A percentile compares a stretch with the other conserved stretches of the same genome.
These are phyloP conservation scores for Sycobia sp. DNA, from an alignment of 1,140 invertebrate genomes.

Conservation along the genomic window DNA sequence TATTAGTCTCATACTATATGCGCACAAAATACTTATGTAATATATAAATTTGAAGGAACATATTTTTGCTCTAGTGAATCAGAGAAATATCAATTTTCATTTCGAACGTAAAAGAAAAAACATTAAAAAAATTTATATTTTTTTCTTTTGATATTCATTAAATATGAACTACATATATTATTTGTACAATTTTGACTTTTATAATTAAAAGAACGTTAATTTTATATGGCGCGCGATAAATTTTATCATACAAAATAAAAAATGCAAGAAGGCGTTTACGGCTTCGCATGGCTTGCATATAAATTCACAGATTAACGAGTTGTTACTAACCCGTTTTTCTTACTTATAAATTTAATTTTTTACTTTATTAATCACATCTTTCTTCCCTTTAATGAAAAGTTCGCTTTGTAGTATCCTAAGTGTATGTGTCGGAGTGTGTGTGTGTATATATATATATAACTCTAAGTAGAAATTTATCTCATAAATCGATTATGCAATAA, in stretches of 20 bases:
- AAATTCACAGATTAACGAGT: conserved; percentile 14
- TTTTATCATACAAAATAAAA: conserved; percentile 18
- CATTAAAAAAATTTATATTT: conserved; percentile 4
- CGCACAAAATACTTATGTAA: not conserved
- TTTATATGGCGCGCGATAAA: conserved; percentile 15
- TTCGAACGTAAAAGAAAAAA: conserved; percentile 13
- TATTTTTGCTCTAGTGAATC: conserved; percentile 27
- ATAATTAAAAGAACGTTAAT: conserved; percentile 14
- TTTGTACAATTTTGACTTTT: conserved; percentile 30
- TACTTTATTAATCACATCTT: conserved; percentile 5
- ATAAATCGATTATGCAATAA: conserved; percentile 30
- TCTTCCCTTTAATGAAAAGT: too few relatives aligned
- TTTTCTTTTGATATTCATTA: too few relatives aligned
- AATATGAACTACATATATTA: conserved; percentile 7
- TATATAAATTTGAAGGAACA: conserved; percentile 30
- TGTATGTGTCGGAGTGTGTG: too few relatives aligned
- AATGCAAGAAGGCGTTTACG: conserved; percentile 6
- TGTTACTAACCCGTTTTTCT: conserved; percentile 21
- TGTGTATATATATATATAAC: conserved; percentile 12
- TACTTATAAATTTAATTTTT: conserved; percentile 14
- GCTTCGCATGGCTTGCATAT: conserved; percentile 1
- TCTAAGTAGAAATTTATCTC: conserved; percentile 30
- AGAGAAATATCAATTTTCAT: conserved; percentile 3
- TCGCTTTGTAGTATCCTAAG: conserved; percentile 15
- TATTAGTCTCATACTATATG: conserved; percentile 14